Base-by-base conservation (phyloP, 2,888 invertebrate species). In the Dysmachus trigonus region DNA sequence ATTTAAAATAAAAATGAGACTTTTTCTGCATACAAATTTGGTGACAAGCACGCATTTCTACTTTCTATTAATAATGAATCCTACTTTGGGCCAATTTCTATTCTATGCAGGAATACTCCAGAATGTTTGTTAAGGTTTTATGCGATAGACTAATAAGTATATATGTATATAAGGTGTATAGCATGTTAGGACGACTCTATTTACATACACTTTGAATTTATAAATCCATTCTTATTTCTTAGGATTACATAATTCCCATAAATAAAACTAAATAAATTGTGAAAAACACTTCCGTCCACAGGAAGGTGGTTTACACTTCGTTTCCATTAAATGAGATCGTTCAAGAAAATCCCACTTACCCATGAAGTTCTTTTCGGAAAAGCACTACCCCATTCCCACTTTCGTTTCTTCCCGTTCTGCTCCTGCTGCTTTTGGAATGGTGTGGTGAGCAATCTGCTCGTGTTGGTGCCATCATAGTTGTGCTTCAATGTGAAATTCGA, bases 401-500 rank as follows among this genome's bases (percentile, higher is more conserved):
- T 27, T 22, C 8, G 22, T 10, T 27, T 51, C 38, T 47, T n/a
- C n/a, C n/a, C 47, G 15, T 47, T n/a, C 47, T 47, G n/a, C 47
- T 6, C 53, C 62, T 10, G 62, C 62, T 62, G 27, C 10, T 62
- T 62, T 62, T 27, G 3, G 22, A 62, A 62, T 62, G 62, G 27
- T 62, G 38, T n/a, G 41, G 41, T 41, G 27, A 62, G 62, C 0
- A 62, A 8, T 22, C 62, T 27, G 47, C n/a, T 77, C 22, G 30
- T 22, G 77, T 77, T 47, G 41, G 41, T 13, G 47, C 35, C 47
- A 47, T 47, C 47, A 35, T 76, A 77, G 47, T 77, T 77, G 18
- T 38, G 41, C 77, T 38, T n/a, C 76, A 15, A 22, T 47, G 35
- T 76, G 76, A 76, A 76, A 76, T 76, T 76, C 77, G 47, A 47